Base-by-base conservation (phyloP, 1,140 invertebrate species). In the Reticulitermes speratus region DNA sequence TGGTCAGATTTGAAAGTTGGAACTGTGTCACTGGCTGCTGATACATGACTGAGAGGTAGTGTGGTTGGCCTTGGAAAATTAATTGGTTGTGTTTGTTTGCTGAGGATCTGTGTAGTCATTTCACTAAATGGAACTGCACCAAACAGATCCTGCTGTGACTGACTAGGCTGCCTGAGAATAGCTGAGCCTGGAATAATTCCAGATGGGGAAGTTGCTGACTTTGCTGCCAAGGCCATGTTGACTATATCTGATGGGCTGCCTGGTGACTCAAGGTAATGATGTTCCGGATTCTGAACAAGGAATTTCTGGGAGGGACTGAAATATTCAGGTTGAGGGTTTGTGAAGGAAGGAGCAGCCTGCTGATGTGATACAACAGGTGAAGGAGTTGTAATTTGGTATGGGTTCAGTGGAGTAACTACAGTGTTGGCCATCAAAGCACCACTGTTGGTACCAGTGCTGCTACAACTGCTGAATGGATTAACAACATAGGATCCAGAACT, bases 91-190 rank as follows among this genome's bases (percentile, higher is more conserved):
- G 90, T 45, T 88, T 90, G 75, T 88, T 90, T 1, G 90, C 90
- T 30, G n/a, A 87, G 38, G 81, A 87, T 75, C 19, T 84, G 81
- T n/a, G 90, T 88, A 0, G 92, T 88, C 83, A 93, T 91, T 45
- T 91, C 91, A 25, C 92, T 92, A 87, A 95, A 94, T 9, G 94
- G 94, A 48, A 93, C 91, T 21, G 93, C 92, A 7, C 94, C 94
- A 89, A 95, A 95, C 0, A 94, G 88, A 89, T 95, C 94, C 81
- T 90, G 89, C 65, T 59, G 44, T 25, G 83, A 44, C 23, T 44
- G 25, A 44, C 84, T 75, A 21, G 32, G 59, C n/a, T 69, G 48
- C 52, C 52, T 55, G 3, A 55, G 52, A 16, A 55, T 55, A 55
- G 52, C 19, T 21, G 52, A 55, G 23, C 16, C 25, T 5, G 69